phyloP scores from a whole-genome alignment of 2,888 invertebrate genomes.

The Ashinkailepas kermadecensis region DNA sequence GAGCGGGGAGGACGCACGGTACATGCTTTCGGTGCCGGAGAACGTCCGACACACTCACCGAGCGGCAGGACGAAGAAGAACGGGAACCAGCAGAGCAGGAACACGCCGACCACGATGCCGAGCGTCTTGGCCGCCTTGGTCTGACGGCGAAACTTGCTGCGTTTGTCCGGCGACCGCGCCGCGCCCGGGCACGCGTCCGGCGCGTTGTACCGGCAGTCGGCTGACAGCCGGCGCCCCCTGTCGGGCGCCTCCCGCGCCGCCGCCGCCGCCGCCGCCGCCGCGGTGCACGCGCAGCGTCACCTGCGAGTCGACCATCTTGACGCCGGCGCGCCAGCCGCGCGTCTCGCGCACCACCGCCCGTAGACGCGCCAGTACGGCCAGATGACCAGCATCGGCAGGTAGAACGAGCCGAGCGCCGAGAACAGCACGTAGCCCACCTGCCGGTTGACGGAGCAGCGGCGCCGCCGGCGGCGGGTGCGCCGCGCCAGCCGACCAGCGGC shows the following conservation, averaged over 20 bases:
- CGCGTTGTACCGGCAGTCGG: constrained; percentile 25
- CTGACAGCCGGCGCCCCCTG: constrained; percentile 30
- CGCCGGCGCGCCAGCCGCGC: constrained; percentile 46
- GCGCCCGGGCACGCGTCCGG: constrained; percentile 34
- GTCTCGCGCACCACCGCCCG: constrained; percentile 48
- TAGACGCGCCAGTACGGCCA: constrained; percentile 56
- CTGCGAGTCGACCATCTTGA: constrained; percentile 42
- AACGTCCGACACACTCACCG: neutral
- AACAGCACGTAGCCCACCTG: constrained; percentile 56
- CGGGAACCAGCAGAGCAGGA: constrained; percentile 96
- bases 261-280: constrained; percentile 28
- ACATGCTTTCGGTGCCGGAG: too few relatives aligned
- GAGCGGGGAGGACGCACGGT: too few relatives aligned
- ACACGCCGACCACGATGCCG: constrained; percentile 97
- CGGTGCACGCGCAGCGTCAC: constrained; percentile 43
- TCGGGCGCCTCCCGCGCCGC: constrained; percentile 28
- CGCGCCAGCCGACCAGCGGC: constrained; percentile 53
- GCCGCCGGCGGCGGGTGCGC: constrained; percentile 41
- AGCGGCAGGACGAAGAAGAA: constrained; percentile 75
- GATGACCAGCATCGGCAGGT: constrained; percentile 56
- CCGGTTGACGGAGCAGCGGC: constrained; percentile 52
- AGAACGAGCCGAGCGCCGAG: constrained; percentile 58
- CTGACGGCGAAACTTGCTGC: constrained; percentile 52
- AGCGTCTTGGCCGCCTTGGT: constrained; percentile 93
- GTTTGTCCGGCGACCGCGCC: constrained; percentile 36